phyloP scores from a whole-genome alignment of 2,888 invertebrate species.

The Azorinus chamasolen region DNA sequence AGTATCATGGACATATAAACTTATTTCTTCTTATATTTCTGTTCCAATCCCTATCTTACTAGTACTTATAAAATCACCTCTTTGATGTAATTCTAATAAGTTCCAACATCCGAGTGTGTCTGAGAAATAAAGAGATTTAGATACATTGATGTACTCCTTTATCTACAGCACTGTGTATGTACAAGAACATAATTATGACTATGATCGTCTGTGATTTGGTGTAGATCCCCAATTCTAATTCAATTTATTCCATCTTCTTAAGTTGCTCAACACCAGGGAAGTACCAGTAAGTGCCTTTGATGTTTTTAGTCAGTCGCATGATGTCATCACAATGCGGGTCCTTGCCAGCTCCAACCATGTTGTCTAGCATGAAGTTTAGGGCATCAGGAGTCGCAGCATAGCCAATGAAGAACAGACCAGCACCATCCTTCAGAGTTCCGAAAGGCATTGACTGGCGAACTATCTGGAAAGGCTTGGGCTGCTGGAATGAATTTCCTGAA shows the following conservation, averaged over 20 bases:
- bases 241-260: slow-evolving; percentile 70
- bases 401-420: slow-evolving; percentile 86
- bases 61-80: no score
- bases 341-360: slow-evolving; percentile 85
- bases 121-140: no score
- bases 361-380: slow-evolving; percentile 85
- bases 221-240: no score
- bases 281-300: slow-evolving; percentile 86
- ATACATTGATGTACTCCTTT: no score
- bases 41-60: no score
- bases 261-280: slow-evolving; percentile 84
- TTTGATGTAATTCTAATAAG: no score
- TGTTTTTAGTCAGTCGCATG: slow-evolving; percentile 83
- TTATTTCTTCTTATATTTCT: no score
- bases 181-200: no score
- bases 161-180: no score
- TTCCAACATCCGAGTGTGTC: no score
- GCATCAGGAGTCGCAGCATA: slow-evolving; percentile 84
- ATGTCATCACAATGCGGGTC: slow-evolving; percentile 84
- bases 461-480: slow-evolving; percentile 83
- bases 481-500: slow-evolving; percentile 80
- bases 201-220: no score
- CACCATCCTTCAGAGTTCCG: slow-evolving; percentile 80
- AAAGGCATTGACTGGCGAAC: slow-evolving; percentile 86
- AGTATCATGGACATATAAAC: no score